Evolutionary conservation across 2,797 vertebrate species (phyloP).

Genomic region (Tadarida brasiliensis): DNA sequence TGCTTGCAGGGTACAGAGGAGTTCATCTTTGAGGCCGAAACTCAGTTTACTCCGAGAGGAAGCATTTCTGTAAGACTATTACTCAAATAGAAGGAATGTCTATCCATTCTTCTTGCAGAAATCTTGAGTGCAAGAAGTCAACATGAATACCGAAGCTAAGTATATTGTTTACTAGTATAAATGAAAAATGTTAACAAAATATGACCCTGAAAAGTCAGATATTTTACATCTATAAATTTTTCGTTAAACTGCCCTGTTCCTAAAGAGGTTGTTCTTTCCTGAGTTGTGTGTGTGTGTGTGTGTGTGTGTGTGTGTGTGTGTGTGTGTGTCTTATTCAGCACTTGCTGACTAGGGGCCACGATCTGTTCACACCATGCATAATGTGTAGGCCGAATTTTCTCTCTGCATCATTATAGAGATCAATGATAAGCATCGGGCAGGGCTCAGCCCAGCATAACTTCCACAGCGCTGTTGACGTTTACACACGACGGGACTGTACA

Average conservation of each 20-base stretch:
- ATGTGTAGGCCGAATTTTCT: not conserved
- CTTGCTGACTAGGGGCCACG: not conserved
- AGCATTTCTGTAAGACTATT: not conserved
- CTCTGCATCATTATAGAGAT: not conserved
- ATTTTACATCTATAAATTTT: not conserved
- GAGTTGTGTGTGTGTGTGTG: not conserved
- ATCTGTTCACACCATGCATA: not conserved
- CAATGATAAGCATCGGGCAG: not conserved
- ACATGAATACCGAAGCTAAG: conserved; percentile 20
- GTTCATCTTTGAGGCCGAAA: conserved; percentile 7
- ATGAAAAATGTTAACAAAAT: conserved; percentile 9
- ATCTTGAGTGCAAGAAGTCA: not conserved
- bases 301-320: not conserved
- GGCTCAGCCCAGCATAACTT: not conserved
- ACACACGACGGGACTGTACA: not conserved
- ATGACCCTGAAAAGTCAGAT: not conserved
- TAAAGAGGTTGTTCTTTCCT: not conserved
- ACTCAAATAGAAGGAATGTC: not conserved
- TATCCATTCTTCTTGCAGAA: conserved; percentile 1
- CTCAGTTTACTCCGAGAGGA: not conserved
- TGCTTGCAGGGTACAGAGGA: not conserved
- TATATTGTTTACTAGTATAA: conserved; percentile 39
- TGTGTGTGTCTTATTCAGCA: not conserved
- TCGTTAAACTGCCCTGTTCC: not conserved
- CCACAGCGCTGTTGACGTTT: not conserved